Evolutionary conservation across 2,113 vertebrate species (phyloP).

Genomic region (Pedionomus torquatus): DNA sequence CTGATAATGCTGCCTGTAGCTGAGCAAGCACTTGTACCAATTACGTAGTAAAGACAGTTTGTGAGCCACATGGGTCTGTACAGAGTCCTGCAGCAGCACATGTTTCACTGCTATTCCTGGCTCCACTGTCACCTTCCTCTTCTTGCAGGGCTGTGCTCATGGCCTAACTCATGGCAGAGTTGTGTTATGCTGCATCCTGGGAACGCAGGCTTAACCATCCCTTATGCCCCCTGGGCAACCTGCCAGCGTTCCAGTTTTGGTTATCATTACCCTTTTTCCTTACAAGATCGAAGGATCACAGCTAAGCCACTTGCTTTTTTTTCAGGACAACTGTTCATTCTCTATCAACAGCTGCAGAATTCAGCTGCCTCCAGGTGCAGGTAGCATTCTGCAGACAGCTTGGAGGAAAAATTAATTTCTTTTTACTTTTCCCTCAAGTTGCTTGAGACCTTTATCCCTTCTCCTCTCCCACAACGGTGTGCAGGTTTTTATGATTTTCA

Average conservation of each 20-base stretch:
- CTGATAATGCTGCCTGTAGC: background rate
- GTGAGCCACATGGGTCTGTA: background rate
- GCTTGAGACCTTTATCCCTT: background rate
- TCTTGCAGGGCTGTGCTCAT: background rate
- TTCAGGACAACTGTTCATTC: background rate
- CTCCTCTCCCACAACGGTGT: rapidly evolving
- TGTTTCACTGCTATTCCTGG: background rate
- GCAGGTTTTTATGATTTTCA: background rate
- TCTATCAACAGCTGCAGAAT: background rate
- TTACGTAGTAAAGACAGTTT: background rate
- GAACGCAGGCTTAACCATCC: background rate
- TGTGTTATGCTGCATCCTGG: rapidly evolving
- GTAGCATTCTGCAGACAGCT: background rate
- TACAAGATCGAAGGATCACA: background rate
- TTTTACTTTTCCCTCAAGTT: background rate
- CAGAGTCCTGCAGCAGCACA: background rate
- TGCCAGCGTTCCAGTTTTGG: background rate
- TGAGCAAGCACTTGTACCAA: background rate
- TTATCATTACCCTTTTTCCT: background rate
- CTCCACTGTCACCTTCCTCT: background rate
- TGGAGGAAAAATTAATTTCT: background rate
- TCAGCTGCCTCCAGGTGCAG: background rate
- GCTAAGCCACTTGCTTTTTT: background rate
- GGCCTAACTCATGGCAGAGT: background rate
- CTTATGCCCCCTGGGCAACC: background rate